Base-by-base conservation (phyloP, 2,113 vertebrate genomes). In the Carassius auratus region DNA sequence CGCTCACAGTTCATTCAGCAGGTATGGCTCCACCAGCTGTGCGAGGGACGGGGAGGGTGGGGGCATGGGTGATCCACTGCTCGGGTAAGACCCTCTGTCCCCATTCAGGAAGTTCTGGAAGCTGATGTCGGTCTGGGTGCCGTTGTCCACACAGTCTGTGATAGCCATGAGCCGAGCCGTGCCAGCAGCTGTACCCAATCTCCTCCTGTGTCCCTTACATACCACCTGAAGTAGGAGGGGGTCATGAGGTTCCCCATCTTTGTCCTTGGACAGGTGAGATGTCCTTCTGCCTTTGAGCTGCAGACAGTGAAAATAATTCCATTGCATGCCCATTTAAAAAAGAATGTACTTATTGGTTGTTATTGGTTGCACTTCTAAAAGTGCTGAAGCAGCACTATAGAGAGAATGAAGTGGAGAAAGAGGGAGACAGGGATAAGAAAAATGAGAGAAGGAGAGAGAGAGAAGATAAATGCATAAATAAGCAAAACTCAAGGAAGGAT, bases 61-160 rank as follows among this genome's bases (percentile, higher is more conserved):
- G 1, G 92, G 92, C 61, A 92, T 90, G 0, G 93, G 92, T 52
- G 92, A 93, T 73, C 91, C 92, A 13, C 92, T 91, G 86, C 89
- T 91, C 42, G 92, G 89, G 87, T 91, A 90, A 83, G 84, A 86
- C 81, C 89, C 93, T 91, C 94, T 94, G 89, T 95, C 95, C 91
- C 95, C 90, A 42, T 95, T 96, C 93, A 97, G 89, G 92, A 97
- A 95, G 91, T 97, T 96, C 90, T 98, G 96, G 92, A 98, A 98
- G 94, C 95, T 97, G 94, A 98, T 97, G 93, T 98, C 97, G 1
- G 97, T 98, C 90, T 98, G 97, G 71, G 97, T 98, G 87, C 96
- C 95, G 90, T 94, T 97, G 94, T 98, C 96, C 88, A 97, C 95
- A 83, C 97, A 95, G 85, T 96, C 96, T 59, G 93, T 92, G 89